Evolutionary conservation across 2,797 vertebrate species (phyloP), one percentile per base, ranked within the genome.

Genomic region (Tapirus indicus): DNA sequence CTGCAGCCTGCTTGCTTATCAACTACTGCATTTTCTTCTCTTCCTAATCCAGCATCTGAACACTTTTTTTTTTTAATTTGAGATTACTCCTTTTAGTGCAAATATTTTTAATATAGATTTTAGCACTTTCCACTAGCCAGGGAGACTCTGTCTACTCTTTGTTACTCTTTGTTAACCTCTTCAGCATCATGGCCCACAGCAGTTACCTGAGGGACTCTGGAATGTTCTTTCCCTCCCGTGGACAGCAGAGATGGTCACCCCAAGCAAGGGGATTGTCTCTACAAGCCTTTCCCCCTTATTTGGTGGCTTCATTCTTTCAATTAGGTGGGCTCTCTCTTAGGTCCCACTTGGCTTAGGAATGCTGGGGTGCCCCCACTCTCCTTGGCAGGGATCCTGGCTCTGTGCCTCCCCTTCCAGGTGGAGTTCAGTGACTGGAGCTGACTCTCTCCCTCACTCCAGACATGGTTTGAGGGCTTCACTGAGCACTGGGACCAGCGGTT

Each of bases 391-490:
- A 16, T 10, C 38, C 38, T 58, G 56, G 23, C 16, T 71, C 23
- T 41, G 9, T 12, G 3, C 54, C 38, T 58, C 56, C 32, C 10
- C n/a, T 35, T 27, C 23, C 32, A 14, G 58, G 49, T 0, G 5
- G 47, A 29, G 41, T 27, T 69, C 80, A 13, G 56, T 0, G 32
- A 35, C n/a, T 16, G 9, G 41, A 8, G 27, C 35, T 0, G 5
- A 10, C 21, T 29, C 29, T 58, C 32, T 6, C 52, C 62, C 47
- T 68, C 32, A 9, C 21, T 47, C 68, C 6, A 13, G 56, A 58
- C 0, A 0, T 6, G 4, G 1, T 49, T 0, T 18, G 54, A 44
- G 32, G 49, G 54, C 27, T 18, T 58, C 64, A 0, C 49, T 6
- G 11, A 38, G 14, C 17, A 35, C 47, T 25, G 38, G 2, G 4